Conservation (phyloP, 2,113 vertebrate genomes). For the Alaudala cheleensis region DNA sequence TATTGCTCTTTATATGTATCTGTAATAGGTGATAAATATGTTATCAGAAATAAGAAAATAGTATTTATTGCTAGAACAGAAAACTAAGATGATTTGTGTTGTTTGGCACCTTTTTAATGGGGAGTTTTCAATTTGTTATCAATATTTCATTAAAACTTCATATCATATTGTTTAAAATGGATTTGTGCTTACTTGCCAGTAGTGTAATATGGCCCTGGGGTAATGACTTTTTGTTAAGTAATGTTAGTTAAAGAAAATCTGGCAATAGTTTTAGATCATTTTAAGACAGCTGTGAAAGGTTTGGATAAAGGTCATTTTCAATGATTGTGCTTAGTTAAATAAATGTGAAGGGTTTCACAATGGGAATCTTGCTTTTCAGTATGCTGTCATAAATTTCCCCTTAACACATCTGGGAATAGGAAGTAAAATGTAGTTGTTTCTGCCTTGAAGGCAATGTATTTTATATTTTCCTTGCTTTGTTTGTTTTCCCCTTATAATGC, state of each 20-base stretch:
- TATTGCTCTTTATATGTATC: neutral
- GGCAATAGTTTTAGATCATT: slow-evolving; percentile 79
- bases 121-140: slow-evolving; percentile 60
- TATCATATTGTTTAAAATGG: slow-evolving; percentile 67
- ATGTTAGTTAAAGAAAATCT: slow-evolving; percentile 79
- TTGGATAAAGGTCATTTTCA: slow-evolving; percentile 81
- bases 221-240: slow-evolving; percentile 74
- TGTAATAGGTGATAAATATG: neutral
- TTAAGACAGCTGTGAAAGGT: slow-evolving; percentile 75
- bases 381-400: slow-evolving; percentile 75
- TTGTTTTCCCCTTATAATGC: slow-evolving; percentile 75
- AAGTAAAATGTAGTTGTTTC: slow-evolving; percentile 74
- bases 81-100: slow-evolving; percentile 37
- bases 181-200: slow-evolving; percentile 69
- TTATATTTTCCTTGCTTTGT: slow-evolving; percentile 74
- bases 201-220: slow-evolving; percentile 70
- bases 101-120: slow-evolving; percentile 51
- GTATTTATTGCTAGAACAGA: neutral
- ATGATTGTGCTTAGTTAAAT: slow-evolving; percentile 76
- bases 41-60: neutral
- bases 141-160: slow-evolving; percentile 66
- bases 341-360: slow-evolving; percentile 76
- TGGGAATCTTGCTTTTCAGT: slow-evolving; percentile 75
- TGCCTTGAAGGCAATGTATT: slow-evolving; percentile 75
- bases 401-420: slow-evolving; percentile 73